Base-by-base conservation (phyloP, 2,797 vertebrate species). In the Megaceryle alcyon region DNA sequence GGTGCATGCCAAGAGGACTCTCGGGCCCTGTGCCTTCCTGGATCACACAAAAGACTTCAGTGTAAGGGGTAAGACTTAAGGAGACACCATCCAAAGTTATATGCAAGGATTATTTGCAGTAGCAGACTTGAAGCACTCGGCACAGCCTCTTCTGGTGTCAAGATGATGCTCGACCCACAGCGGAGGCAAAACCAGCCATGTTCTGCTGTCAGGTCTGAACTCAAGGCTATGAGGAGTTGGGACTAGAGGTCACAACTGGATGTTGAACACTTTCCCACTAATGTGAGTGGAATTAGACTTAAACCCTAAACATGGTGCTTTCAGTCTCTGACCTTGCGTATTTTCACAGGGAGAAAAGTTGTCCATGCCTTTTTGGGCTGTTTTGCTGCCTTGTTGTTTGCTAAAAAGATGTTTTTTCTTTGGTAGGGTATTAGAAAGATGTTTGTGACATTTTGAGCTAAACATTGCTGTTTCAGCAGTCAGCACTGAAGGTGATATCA, bases 391-490 rank as follows among this genome's bases (percentile, higher is more conserved):
- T 78, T 72, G 65, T 54, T 73, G 33, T 57, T 82, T 35, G 57
- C 69, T 88, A 82, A 87, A 88, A 87, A 48, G 26, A 4, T 70
- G 26, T 13, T 51, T 51, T 51, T 51, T 48, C 68, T 92, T 60
- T 68, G 57, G 51, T 64, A 4, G 56, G 60, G 2, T 73, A 3
- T 29, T 83, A 57, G 60, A 76, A 71, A 57, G 64, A 54, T 57
- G 13, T 75, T 82, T 51, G 86, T 85, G 79, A 85, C 79, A 87
- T 91, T 92, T 87, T 46, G 54, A 90, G 91, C 57, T 92, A 19
- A 91, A 82, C 76, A 64, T 81, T 90, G 94, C 91, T 96, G 93
- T 81, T 95, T 94, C 94, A 94, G 91, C 94, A 97, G 20, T 48
- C 57, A 20, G 25, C 65, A 49, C 4, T 3, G 25, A 91, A 95